Conservation (phyloP, 2,888 invertebrate species). For the Abscondita cerata region DNA sequence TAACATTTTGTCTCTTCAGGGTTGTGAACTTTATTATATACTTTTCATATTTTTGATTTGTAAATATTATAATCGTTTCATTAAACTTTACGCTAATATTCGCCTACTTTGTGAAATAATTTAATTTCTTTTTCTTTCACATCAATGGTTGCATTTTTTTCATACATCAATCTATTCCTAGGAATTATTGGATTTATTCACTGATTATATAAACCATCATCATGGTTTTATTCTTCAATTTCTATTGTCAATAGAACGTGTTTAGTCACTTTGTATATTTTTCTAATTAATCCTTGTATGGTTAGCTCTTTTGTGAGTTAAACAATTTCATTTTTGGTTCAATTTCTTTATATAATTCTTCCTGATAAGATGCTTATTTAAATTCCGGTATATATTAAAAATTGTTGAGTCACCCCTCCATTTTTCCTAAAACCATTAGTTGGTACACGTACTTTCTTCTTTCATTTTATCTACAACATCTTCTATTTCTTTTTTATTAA, state of each 20-base stretch:
- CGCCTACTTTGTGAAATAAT: neutral
- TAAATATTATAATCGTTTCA: neutral
- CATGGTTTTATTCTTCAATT: neutral
- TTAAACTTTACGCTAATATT: neutral
- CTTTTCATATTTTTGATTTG: neutral
- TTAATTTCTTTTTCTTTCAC: too few species aligned
- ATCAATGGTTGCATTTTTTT: too few species aligned
- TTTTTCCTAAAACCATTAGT: too few species aligned
- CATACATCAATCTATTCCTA: neutral
- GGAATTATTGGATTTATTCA: neutral
- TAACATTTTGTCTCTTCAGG: too few species aligned
- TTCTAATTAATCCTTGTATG: neutral
- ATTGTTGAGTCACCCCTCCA: too few species aligned
- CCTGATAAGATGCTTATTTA: too few species aligned
- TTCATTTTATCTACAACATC: neutral
- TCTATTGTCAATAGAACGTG: neutral
- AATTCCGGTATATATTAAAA: too few species aligned
- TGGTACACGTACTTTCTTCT: too few species aligned
- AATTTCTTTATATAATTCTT: too few species aligned
- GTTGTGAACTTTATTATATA: too few species aligned
- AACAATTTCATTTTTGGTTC: too few species aligned
- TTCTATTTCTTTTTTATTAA: neutral
- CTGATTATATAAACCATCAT: neutral
- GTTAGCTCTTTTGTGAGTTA: neutral
- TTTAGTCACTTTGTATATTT: constrained; percentile 4